Conservation (phyloP, 2,888 invertebrate genomes). For the Andrena fulva region DNA sequence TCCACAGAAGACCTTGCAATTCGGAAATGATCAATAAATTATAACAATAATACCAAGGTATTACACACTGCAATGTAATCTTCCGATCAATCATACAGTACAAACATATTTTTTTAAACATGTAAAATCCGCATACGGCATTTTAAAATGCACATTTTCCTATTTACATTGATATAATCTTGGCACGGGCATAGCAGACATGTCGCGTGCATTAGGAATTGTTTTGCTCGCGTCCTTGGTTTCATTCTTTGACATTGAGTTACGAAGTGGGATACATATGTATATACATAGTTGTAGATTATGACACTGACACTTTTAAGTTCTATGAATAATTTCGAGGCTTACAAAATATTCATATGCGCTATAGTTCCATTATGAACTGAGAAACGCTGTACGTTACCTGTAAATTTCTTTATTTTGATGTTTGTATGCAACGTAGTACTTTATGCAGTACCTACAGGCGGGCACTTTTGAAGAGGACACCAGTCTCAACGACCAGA, state of each 20-base stretch:
- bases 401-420: slow-evolving; percentile 6
- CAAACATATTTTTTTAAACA: slow-evolving; percentile 25
- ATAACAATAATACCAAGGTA: slow-evolving; percentile 12
- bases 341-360: not conserved
- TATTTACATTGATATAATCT: slow-evolving; percentile 48
- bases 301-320: slow-evolving; percentile 29
- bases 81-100: slow-evolving; percentile 1
- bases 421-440: not conserved
- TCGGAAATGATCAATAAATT: slow-evolving; percentile 1
- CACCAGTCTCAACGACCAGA: not conserved
- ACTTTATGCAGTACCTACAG: slow-evolving; percentile 9
- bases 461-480: slow-evolving; percentile 22
- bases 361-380: not conserved
- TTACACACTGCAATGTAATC: slow-evolving; percentile 28
- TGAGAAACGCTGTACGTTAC: slow-evolving; percentile 1
- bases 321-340: slow-evolving; percentile 46
- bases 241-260: slow-evolving; percentile 35
- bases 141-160: slow-evolving; percentile 18
- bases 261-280: slow-evolving; percentile 1
- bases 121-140: slow-evolving; percentile 9
- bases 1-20: slow-evolving; percentile 14
- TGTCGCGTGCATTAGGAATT: slow-evolving; percentile 55
- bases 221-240: slow-evolving; percentile 49
- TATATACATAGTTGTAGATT: slow-evolving; percentile 32
- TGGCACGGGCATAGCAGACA: slow-evolving; percentile 27